These are phyloP conservation scores for Himalopsyche kuldschensis DNA, from an alignment of 2,888 invertebrate species.

Conservation along the genomic window DNA sequence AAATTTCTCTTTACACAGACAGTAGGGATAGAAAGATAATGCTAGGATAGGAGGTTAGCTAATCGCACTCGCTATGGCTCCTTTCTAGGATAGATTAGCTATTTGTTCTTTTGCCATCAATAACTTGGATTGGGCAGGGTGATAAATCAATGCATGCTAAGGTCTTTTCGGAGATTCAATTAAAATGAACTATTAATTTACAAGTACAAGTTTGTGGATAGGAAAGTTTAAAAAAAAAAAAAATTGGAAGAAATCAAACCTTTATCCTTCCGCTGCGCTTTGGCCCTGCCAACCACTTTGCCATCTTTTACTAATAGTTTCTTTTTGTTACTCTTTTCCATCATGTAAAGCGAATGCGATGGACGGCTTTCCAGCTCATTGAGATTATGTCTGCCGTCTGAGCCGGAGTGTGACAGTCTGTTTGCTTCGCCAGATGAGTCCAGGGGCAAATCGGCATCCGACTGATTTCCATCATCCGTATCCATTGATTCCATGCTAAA, in stretches of 20 bases:
- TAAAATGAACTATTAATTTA: too few species aligned
- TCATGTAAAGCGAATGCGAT: slow-evolving; percentile 69
- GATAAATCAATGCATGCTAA: too few species aligned
- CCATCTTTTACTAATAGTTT: slow-evolving; percentile 51
- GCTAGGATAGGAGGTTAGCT: too few species aligned
- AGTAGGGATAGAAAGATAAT: too few species aligned
- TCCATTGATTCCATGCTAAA: slow-evolving; percentile 58
- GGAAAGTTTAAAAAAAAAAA: slow-evolving; percentile 4
- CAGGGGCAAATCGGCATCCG: slow-evolving; percentile 41
- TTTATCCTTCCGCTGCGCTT: slow-evolving; percentile 78
- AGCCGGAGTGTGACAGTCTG: neutral
- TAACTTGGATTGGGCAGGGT: too few species aligned
- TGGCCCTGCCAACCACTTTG: slow-evolving; percentile 69
- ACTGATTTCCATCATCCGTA: slow-evolving; percentile 52
- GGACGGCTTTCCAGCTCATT: slow-evolving; percentile 46
- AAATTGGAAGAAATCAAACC: slow-evolving; percentile 47
- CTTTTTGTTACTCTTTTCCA: slow-evolving; percentile 78
- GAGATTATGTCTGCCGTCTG: neutral
- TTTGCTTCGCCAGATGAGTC: slow-evolving; percentile 15
- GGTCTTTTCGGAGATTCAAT: too few species aligned
- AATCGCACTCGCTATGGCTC: too few species aligned
- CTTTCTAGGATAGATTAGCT: too few species aligned
- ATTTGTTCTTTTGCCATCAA: too few species aligned
- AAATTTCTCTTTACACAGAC: too few species aligned
- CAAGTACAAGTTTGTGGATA: neutral